Percentiles rank a stretch among this genome's conserved stretches.
These are phyloP conservation scores for Coenobita brevimanus DNA, from an alignment of 1,140 invertebrate species.

Conservation along the genomic window DNA sequence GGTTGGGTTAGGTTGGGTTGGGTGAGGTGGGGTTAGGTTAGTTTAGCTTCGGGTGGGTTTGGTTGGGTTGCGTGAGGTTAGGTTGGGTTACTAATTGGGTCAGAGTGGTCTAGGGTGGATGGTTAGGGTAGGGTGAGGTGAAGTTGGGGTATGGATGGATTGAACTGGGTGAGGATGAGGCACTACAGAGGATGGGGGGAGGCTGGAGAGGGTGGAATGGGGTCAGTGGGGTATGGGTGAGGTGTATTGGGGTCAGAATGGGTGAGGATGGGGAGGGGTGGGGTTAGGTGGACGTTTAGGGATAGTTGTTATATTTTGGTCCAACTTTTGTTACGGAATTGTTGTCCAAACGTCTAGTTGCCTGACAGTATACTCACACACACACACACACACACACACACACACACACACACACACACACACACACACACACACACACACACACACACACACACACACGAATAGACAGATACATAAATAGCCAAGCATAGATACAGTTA, in stretches of 20 bases:
- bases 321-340: too few species aligned
- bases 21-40: too few species aligned
- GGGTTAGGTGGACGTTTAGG: too few species aligned
- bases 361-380: too few species aligned
- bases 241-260: not conserved
- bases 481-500: constrained; percentile 7
- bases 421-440: constrained; percentile 2
- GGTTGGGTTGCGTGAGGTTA: too few species aligned
- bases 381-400: constrained; percentile 21
- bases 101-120: not conserved
- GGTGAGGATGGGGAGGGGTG: not conserved
- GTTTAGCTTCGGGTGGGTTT: too few species aligned
- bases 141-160: not conserved
- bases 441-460: constrained; percentile 1
- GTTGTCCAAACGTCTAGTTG: too few species aligned
- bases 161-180: not conserved
- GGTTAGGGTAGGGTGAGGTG: not conserved
- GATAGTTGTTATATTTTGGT: too few species aligned
- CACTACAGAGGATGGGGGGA: not conserved
- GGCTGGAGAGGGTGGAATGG: not conserved
- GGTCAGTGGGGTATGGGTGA: not conserved
- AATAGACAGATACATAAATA: not conserved
- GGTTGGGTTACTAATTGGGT: too few species aligned
- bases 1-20: too few species aligned
- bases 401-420: constrained; percentile 10